These are phyloP conservation scores for Galleria mellonella DNA, from an alignment of 1,140 invertebrate genomes.

Conservation along the genomic window DNA sequence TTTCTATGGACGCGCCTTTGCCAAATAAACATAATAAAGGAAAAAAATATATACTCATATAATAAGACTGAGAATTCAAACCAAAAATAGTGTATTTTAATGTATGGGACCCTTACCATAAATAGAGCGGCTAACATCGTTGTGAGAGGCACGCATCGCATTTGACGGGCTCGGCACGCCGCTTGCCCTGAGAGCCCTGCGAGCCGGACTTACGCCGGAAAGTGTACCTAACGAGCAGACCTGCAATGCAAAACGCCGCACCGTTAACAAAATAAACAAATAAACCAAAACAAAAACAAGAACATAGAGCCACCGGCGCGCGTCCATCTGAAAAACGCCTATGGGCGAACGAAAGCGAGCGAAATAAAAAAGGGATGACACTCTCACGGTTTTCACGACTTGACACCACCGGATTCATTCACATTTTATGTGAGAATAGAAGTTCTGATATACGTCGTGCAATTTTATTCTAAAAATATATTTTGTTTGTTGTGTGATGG, in stretches of 20 bases:
- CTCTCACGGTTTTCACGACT: slow-evolving; percentile 45
- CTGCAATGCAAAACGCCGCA: slow-evolving; percentile 72
- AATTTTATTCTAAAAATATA: slow-evolving; percentile 24
- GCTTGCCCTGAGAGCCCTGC: slow-evolving; percentile 69
- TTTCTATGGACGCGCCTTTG: slow-evolving; percentile 34
- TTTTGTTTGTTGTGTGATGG: slow-evolving; percentile 25
- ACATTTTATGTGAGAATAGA: slow-evolving; percentile 42
- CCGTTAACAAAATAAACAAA: slow-evolving; percentile 69
- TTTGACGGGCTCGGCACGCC: slow-evolving; percentile 65
- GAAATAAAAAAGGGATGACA: slow-evolving; percentile 42
- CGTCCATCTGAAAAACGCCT: slow-evolving; percentile 66
- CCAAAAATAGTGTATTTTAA: slow-evolving; percentile 4
- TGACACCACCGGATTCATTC: slow-evolving; percentile 44
- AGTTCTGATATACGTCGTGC: slow-evolving; percentile 23
- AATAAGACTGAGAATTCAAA: slow-evolving; percentile 3
- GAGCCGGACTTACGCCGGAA: slow-evolving; percentile 74
- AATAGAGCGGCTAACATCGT: slow-evolving; percentile 65
- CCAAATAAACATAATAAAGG: slow-evolving; percentile 29
- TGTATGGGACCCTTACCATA: slow-evolving; percentile 58
- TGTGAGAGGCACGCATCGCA: slow-evolving; percentile 74
- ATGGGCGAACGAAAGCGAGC: slow-evolving; percentile 57
- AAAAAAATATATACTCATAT: not conserved
- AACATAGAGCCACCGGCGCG: slow-evolving; percentile 40
- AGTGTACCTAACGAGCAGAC: slow-evolving; percentile 76
- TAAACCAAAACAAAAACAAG: slow-evolving; percentile 41